A percentile compares a stretch with the other conserved stretches of the same genome.
These are phyloP conservation scores for Leucophenga maculata DNA, from an alignment of 2,888 invertebrate genomes.

Conservation along the genomic window DNA sequence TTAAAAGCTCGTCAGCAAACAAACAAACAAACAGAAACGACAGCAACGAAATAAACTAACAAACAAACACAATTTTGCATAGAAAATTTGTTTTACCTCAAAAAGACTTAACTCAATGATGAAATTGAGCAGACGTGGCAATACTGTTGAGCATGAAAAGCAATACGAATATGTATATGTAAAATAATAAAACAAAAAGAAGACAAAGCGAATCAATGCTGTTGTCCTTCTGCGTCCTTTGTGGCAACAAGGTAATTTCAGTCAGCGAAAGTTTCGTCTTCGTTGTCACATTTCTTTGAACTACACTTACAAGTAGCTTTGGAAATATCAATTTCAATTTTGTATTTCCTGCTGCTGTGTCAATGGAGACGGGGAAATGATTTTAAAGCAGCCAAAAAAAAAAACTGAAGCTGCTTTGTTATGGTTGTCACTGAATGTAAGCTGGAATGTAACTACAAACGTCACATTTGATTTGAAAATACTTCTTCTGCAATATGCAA, in stretches of 20 bases:
- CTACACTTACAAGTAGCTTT: neutral
- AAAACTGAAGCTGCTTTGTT: neutral
- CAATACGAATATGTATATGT: neutral
- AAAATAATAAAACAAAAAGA: neutral
- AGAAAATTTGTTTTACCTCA: neutral
- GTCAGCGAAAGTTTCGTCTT: neutral
- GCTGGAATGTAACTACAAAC: neutral
- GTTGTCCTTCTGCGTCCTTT: neutral
- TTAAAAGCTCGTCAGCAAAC: slow-evolving; percentile 6
- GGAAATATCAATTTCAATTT: slow-evolving; percentile 17
- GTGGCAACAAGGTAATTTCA: neutral
- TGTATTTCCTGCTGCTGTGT: neutral
- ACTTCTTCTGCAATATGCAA: neutral
- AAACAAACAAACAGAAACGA: neutral
- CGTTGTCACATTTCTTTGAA: slow-evolving; percentile 5
- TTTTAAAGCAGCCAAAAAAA: too few relatives aligned
- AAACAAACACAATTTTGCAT: slow-evolving; percentile 8
- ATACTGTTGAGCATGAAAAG: neutral
- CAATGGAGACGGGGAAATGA: too few relatives aligned
- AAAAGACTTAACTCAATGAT: neutral
- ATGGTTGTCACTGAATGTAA: neutral
- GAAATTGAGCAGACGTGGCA: neutral
- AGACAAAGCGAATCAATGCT: neutral
- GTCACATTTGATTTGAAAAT: slow-evolving; percentile 8
- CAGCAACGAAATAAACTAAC: neutral